Evolutionary conservation across 2,797 vertebrate species (phyloP), one percentile per base, ranked within the genome.

Genomic region (Meriones psammophilus): DNA sequence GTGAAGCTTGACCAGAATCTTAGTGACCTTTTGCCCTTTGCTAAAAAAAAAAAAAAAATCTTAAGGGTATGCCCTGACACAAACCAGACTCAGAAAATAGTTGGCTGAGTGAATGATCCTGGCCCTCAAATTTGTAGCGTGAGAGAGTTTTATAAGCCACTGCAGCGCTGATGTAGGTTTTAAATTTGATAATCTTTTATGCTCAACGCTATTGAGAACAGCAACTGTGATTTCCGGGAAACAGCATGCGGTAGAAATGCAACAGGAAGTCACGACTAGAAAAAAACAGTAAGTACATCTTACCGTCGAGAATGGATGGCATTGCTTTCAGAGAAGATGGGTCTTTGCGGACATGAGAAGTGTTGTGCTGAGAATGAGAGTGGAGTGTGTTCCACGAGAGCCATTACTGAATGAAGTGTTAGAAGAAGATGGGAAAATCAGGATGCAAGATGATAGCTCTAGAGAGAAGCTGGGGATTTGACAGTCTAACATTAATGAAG

Each of bases 41-140:
- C 89, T 73, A 76, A 39, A 80, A 33, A 81, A 95, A 68, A 95
- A 42, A 42, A 42, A 42, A 95, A 68, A 95, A 68, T 54, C 74
- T 15, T 83, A 46, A 50, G n/a, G 92, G 58, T 77, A 79, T 89
- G n/a, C 46, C 8, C 66, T 56, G n/a, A 22, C 74, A 73, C 13
- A 56, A 56, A 71, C 28, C n/a, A 80, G 66, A 15, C 22, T 81
- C 62, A 17, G 42, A 84, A 92, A 90, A 33, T 64, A 14, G 8
- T 85, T 68, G 13, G 15, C 26, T 88, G 30, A 77, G 33, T 89
- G 64, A 83, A 95, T 78, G 74, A 30, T 1, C 90, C 62, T 74
- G 81, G 79, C 69, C 10, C 39, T 76, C 39, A 3, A 36, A 30
- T 87, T 77, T 89, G 58, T n/a, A 77, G 54, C 8, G 50, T 62